Evolutionary conservation across 2,113 vertebrate species (phyloP).

Genomic region (Chaetodon auriga): DNA sequence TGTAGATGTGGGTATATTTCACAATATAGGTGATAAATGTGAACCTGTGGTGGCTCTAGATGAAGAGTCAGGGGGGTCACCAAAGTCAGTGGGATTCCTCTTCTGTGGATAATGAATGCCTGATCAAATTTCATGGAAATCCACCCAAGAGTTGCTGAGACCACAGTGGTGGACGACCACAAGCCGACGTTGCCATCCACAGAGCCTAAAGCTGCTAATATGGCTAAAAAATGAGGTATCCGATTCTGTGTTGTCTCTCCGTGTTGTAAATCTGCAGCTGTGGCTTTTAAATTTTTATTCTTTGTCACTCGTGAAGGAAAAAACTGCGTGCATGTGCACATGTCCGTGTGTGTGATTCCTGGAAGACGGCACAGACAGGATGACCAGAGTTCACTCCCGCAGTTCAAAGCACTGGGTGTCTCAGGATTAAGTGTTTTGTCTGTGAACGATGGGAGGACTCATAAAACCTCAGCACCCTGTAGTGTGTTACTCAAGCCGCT

Average conservation of each 20-base stretch:
- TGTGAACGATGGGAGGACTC: conserved; percentile 34
- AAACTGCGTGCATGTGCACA: neutral
- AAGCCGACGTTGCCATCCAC: too few species aligned
- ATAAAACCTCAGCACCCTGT: conserved; percentile 59
- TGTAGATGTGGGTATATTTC: neutral
- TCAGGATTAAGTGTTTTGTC: conserved; percentile 57
- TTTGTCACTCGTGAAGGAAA: conserved; percentile 22
- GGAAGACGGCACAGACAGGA: conserved; percentile 52
- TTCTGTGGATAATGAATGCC: too few species aligned
- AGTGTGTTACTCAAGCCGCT: conserved; percentile 40
- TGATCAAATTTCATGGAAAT: neutral
- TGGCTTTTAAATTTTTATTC: conserved; percentile 30
- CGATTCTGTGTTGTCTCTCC: neutral
- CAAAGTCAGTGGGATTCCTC: neutral
- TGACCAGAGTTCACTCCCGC: conserved; percentile 44
- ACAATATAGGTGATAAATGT: too few species aligned
- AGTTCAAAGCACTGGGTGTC: conserved; percentile 62
- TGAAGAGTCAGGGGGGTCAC: neutral
- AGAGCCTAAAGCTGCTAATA: neutral
- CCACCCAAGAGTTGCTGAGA: neutral
- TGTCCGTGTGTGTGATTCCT: conserved; percentile 37
- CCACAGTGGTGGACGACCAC: neutral
- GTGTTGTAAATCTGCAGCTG: conserved; percentile 52
- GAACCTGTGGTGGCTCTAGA: neutral
- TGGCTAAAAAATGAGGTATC: neutral